Evolutionary conservation across 2,113 vertebrate species (phyloP).

Genomic region (Ictalurus punctatus): DNA sequence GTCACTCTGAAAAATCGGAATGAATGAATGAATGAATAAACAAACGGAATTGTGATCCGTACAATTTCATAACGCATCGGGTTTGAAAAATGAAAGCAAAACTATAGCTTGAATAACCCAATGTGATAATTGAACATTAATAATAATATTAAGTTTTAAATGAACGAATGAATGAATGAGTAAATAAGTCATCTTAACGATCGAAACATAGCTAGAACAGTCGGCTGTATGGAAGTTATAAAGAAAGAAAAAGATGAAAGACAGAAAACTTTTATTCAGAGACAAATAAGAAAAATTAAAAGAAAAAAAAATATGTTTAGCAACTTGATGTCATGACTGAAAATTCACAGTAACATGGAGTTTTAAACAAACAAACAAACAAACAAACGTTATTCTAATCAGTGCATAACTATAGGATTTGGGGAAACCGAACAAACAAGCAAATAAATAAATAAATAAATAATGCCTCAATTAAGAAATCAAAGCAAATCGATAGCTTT

Average conservation of each 20-base stretch:
- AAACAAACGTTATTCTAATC: too few species aligned
- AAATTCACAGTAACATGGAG: too few species aligned
- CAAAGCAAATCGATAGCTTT: too few species aligned
- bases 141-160: background rate
- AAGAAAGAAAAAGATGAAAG: background rate
- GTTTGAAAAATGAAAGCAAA: slow-evolving; percentile 52
- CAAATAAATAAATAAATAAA: too few species aligned
- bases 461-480: too few species aligned
- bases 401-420: too few species aligned
- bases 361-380: too few species aligned
- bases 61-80: slow-evolving; percentile 35
- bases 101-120: slow-evolving; percentile 24
- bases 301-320: too few species aligned
- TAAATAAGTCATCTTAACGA: background rate
- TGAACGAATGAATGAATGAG: background rate
- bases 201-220: background rate
- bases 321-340: too few species aligned
- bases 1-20: background rate
- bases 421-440: too few species aligned
- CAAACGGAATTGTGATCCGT: slow-evolving; percentile 11
- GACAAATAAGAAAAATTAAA: background rate
- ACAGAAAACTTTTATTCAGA: too few species aligned
- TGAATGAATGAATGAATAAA: slow-evolving; percentile 9
- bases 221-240: background rate
- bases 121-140: background rate